Base-by-base conservation (phyloP, 2,888 invertebrate species). In the Rhogogaster chlorosoma region DNA sequence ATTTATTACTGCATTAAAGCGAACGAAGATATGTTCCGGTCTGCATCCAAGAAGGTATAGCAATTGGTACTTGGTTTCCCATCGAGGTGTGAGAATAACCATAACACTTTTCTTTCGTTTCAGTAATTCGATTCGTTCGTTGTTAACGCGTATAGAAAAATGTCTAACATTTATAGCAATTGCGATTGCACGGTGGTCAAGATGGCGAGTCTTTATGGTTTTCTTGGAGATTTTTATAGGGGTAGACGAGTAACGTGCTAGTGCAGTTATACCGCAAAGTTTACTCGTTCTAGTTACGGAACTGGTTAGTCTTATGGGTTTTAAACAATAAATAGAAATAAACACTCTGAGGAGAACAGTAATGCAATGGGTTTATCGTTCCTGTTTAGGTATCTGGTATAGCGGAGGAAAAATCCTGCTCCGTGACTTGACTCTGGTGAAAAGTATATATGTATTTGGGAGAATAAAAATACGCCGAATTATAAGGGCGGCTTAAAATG, bases 151-250 rank as follows among this genome's bases (percentile, higher is more conserved):
- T 67, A 7, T 5, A 26, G 1, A 32, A 32, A 67, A 42, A 73
- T 73, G 42, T 38, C 26, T 38, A 26, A 73, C 42, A 42, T n/a
- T 73, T 73, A 12, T 26, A 22, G 73, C 42, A 22, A 26, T 26
- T 22, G 73, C 73, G 26, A 38, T 22, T 42, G 12, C 42, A 22
- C 42, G 38, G 10, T 36, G 36, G 70, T 18, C n/a, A 70, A 9
- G n/a, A 38, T 22, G 73, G 42, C 49, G 49, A 77, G 49, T n/a
- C 49, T 77, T 77, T 77, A 77, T 18, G 32, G 49, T 77, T 26
- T 53, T 32, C 77, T 29, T 53, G 3, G 32, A 3, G 77, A 77
- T 53, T 53, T 77, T 77, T 77, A 77, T 77, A 32, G 77, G 18
- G 26, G n/a, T 26, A 15, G 2, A 77, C 29, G 15, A 53, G 29